Evolutionary conservation across 2,113 vertebrate genomes (phyloP).

Genomic region (Pelusios castaneus): DNA sequence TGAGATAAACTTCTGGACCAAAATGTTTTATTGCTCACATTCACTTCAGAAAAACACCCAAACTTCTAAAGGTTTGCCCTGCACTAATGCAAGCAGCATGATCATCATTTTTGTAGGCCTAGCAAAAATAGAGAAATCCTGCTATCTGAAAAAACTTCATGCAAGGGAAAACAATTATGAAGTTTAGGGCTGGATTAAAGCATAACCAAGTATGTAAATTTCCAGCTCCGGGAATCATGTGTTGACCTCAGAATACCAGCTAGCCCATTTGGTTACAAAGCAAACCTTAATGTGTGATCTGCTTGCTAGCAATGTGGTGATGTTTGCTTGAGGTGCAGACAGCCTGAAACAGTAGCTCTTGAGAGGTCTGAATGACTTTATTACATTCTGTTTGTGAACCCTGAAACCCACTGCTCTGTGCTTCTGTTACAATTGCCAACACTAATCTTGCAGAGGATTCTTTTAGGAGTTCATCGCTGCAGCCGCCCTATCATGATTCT

Average conservation of each 20-base stretch:
- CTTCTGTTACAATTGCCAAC: background rate
- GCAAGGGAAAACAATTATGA: background rate
- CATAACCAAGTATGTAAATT: background rate
- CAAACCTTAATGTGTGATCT: background rate
- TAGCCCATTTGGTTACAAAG: background rate
- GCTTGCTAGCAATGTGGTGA: background rate
- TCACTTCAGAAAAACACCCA: no score
- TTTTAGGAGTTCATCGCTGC: background rate
- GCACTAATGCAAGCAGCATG: background rate
- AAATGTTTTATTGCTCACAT: no score
- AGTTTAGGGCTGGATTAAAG: background rate
- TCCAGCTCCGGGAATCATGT: background rate
- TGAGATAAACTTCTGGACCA: background rate
- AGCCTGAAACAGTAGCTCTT: background rate
- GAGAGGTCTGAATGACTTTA: background rate
- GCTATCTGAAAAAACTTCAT: background rate
- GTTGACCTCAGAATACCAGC: background rate
- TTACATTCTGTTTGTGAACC: background rate
- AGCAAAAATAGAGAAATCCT: background rate
- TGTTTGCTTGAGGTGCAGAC: background rate
- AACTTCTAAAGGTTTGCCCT: background rate
- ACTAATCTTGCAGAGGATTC: background rate
- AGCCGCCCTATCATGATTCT: background rate
- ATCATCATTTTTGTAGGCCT: background rate
- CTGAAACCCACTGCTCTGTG: background rate